Conservation (phyloP, 2,888 invertebrate species). For the Metalampra italica region DNA sequence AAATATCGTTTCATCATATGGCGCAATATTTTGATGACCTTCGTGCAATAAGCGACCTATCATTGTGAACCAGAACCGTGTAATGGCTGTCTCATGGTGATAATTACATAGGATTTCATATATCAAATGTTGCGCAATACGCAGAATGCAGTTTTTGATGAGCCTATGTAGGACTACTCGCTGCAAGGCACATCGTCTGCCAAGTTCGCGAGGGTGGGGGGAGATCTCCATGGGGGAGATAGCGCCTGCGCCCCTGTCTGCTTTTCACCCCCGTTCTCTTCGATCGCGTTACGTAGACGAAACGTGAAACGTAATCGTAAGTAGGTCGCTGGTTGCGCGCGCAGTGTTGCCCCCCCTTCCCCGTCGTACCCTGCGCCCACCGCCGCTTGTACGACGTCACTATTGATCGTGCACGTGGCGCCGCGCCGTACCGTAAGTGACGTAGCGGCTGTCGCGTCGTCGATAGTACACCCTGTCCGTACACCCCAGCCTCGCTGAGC, state of each 20-base stretch:
- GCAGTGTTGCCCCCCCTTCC: constrained; percentile 38
- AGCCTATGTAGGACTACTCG: constrained; percentile 39
- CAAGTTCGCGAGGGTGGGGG: constrained; percentile 9
- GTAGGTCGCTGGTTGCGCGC: constrained; percentile 70
- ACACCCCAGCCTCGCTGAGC: constrained; percentile 24
- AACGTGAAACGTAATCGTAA: constrained; percentile 74
- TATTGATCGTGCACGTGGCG: constrained; percentile 77
- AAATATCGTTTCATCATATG: background rate
- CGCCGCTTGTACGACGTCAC: constrained; percentile 60
- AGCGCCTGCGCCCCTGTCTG: constrained; percentile 38
- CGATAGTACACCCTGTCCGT: constrained; percentile 50
- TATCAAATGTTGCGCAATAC: constrained; percentile 7
- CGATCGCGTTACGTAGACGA: constrained; percentile 70
- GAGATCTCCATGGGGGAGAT: background rate
- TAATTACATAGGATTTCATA: constrained; percentile 1
- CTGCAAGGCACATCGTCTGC: constrained; percentile 30
- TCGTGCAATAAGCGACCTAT: background rate
- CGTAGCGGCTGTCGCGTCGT: constrained; percentile 60
- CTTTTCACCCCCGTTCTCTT: constrained; percentile 39
- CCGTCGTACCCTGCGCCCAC: constrained; percentile 16
- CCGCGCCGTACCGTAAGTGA: constrained; percentile 76
- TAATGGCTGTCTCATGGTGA: background rate
- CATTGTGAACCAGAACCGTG: background rate
- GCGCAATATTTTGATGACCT: background rate
- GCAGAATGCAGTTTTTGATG: constrained; percentile 7